These are phyloP conservation scores for Coremacera marginata DNA, from an alignment of 2,888 invertebrate species.

Conservation along the genomic window DNA sequence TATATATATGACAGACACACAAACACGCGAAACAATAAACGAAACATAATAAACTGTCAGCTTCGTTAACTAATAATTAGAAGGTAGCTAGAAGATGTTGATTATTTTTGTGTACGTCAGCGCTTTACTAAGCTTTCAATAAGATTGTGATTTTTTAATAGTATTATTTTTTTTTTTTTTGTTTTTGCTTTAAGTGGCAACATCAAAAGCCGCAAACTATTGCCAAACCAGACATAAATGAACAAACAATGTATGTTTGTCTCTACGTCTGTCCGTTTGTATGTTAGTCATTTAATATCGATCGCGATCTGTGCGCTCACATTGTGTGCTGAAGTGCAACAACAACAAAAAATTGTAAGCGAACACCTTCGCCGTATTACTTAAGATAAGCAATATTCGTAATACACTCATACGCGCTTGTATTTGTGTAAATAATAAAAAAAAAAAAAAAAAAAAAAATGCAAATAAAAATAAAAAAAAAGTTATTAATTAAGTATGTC, in stretches of 20 bases:
- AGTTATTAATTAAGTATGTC: constrained; percentile 23
- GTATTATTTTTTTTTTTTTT: too few relatives aligned
- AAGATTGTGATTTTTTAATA: background rate
- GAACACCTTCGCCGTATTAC: constrained; percentile 1
- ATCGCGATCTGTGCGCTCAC: background rate
- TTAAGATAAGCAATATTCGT: constrained; percentile 22
- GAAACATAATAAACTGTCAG: constrained; percentile 26
- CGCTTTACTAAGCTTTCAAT: background rate
- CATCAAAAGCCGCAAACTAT: background rate
- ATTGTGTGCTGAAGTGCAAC: too few relatives aligned
- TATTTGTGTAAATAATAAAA: background rate
- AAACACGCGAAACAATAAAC: background rate
- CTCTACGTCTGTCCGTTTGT: too few relatives aligned
- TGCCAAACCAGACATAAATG: background rate
- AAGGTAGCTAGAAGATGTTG: background rate
- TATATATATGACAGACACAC: background rate
- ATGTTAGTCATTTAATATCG: constrained; percentile 8
- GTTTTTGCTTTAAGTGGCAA: background rate
- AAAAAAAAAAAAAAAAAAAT: too few relatives aligned
- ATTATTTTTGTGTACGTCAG: constrained; percentile 26
- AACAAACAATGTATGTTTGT: background rate
- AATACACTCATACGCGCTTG: background rate
- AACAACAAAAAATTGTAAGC: constrained; percentile 9
- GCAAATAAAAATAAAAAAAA: constrained; percentile 8
- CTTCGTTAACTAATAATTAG: background rate